Evolutionary conservation across 2,888 invertebrate genomes (phyloP).

Genomic region (Meandrusa payeni): DNA sequence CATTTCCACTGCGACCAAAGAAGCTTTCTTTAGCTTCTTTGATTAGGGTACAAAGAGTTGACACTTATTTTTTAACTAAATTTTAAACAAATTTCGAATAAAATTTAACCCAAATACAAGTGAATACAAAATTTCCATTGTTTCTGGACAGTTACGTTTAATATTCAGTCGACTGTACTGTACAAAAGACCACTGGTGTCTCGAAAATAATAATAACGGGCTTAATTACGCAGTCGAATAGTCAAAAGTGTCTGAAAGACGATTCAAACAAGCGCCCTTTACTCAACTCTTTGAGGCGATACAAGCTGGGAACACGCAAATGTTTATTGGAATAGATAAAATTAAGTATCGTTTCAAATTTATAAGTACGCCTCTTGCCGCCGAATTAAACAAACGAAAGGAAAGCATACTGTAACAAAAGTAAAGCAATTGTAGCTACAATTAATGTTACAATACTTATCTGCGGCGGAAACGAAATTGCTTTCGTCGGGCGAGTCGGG

Average conservation of each 20-base stretch:
- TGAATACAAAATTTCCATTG: constrained; percentile 1
- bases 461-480: constrained; percentile 48
- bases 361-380: constrained; percentile 28
- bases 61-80: too few species aligned
- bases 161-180: constrained; percentile 13
- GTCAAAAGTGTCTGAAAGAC: constrained; percentile 9
- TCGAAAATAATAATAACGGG: constrained; percentile 18
- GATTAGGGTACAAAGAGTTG: too few species aligned
- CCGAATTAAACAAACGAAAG: constrained; percentile 38
- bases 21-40: too few species aligned
- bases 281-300: constrained; percentile 12
- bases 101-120: background rate
- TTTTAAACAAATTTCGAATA: too few species aligned
- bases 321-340: constrained; percentile 26
- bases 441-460: constrained; percentile 55
- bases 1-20: too few species aligned
- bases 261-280: constrained; percentile 9
- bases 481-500: constrained; percentile 47
- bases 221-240: constrained; percentile 17
- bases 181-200: background rate
- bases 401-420: constrained; percentile 31
- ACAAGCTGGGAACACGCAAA: constrained; percentile 11
- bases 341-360: constrained; percentile 22
- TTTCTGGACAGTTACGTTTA: constrained; percentile 5
- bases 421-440: constrained; percentile 50